These are phyloP conservation scores for Hyposmocoma kahamanoa DNA, from an alignment of 1,140 invertebrate species.

Conservation along the genomic window DNA sequence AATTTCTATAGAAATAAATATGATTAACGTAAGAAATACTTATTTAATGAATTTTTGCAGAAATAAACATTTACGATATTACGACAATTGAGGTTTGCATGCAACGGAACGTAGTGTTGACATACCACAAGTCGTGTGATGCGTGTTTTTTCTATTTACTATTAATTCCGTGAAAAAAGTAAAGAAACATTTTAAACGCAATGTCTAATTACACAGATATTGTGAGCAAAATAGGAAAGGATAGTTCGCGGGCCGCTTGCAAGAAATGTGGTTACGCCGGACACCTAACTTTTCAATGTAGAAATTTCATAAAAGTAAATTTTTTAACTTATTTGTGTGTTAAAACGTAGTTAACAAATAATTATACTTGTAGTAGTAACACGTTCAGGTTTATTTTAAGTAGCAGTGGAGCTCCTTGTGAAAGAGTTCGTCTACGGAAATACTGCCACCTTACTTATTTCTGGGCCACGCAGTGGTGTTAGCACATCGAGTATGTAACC, in stretches of 20 bases:
- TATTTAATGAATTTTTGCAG: too few species aligned
- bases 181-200: conserved; percentile 12
- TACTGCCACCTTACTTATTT: too few species aligned
- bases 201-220: conserved; percentile 59
- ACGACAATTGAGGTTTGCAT: conserved; percentile 5
- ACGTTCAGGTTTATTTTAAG: too few species aligned
- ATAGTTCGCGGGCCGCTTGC: conserved; percentile 85
- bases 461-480: too few species aligned
- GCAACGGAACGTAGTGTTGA: conserved; percentile 12
- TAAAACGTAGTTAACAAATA: too few species aligned
- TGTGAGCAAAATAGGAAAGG: conserved; percentile 76
- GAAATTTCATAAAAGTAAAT: conserved; percentile 96
- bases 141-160: conserved; percentile 1
- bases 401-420: too few species aligned
- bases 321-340: too few species aligned
- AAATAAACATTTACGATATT: conserved; percentile 30
- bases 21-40: too few species aligned
- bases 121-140: conserved; percentile 1
- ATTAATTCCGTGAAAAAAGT: conserved; percentile 3
- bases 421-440: too few species aligned
- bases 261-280: conserved; percentile 96
- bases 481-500: too few species aligned
- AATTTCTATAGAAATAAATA: too few species aligned
- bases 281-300: conserved; percentile 96
- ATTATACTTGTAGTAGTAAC: too few species aligned